Base-by-base conservation (phyloP, 2,113 vertebrate genomes). In the Solenodon paradoxus region DNA sequence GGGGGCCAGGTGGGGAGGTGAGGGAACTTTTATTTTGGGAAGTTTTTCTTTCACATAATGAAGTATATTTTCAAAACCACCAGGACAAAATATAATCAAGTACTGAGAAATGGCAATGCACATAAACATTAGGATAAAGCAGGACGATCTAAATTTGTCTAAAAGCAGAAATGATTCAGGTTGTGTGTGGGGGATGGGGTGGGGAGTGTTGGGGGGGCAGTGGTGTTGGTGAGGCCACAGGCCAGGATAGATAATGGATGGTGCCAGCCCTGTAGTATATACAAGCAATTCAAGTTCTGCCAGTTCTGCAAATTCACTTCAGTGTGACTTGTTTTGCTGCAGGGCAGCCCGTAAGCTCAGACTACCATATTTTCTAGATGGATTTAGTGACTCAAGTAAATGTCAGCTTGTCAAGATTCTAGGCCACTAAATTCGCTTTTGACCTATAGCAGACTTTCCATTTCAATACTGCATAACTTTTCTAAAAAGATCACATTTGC, bases 371-470 rank as follows among this genome's bases (percentile, higher is more conserved):
- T 86, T 96, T 97, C 79, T 55, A 47, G 19, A 11, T 88, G 55
- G 20, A 92, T 97, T 97, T 95, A 90, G 71, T 96, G 75, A 91
- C 72, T 91, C 57, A 88, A 49, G 26, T 38, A 72, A 96, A 80
- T 87, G 81, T 96, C 96, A 95, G 88, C n/a, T 95, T 97, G 78
- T 88, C 81, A 96, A 93, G 89, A 74, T 63, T 72, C 35, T 45
- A 95, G 61, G 64, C 87, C 63, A 93, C 55, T 38, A 89, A 91
- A 32, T 38, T 88, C 5, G 38, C 77, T 94, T 95, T 87, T 94
- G 35, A 90, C 30, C 95, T 85, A 80, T 75, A 69, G 1, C 11
- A 94, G 6, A 92, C 96, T 96, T 97, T 98, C n/a, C 93, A 95
- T 97, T 83, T 97, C 40, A 94, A 80, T 81, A 49, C 61, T 64